These are phyloP conservation scores for Pseudococcus viburni DNA, from an alignment of 2,888 invertebrate genomes.

Conservation along the genomic window DNA sequence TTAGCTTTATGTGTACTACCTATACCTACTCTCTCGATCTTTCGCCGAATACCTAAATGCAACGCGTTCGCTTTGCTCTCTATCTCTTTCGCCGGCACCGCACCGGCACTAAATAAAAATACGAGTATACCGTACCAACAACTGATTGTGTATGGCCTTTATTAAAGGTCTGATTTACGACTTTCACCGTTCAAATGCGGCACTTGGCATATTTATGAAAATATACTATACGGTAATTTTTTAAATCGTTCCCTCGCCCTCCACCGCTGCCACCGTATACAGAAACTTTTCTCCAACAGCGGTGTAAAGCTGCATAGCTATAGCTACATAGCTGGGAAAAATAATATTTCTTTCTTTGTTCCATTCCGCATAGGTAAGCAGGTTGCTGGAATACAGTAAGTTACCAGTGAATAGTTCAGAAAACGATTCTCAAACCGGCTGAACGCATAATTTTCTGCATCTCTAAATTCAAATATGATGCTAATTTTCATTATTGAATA, in stretches of 20 bases:
- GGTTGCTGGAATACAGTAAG: too few species aligned
- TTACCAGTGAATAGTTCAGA: too few species aligned
- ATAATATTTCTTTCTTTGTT: too few species aligned
- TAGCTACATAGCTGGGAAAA: too few species aligned
- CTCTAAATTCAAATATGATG: too few species aligned
- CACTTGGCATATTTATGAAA: constrained; percentile 12
- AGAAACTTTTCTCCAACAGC: too few species aligned
- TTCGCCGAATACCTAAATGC: not conserved
- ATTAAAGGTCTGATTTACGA: constrained; percentile 25
- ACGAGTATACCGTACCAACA: not conserved
- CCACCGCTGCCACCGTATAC: not conserved
- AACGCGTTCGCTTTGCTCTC: not conserved
- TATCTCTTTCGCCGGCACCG: not conserved
- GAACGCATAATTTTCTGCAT: too few species aligned
- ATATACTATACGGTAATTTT: constrained; percentile 6
- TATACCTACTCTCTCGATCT: not conserved
- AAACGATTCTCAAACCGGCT: too few species aligned
- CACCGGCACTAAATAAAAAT: not conserved
- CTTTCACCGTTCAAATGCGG: constrained; percentile 12
- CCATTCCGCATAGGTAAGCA: too few species aligned
- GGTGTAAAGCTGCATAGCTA: too few species aligned
- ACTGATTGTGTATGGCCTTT: constrained; percentile 17
- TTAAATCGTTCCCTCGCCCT: constrained; percentile 24
- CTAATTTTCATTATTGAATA: too few species aligned
- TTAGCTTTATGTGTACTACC: too few species aligned